Conservation (phyloP, 2,888 invertebrate genomes). For the Caradrina clavipalpis region DNA sequence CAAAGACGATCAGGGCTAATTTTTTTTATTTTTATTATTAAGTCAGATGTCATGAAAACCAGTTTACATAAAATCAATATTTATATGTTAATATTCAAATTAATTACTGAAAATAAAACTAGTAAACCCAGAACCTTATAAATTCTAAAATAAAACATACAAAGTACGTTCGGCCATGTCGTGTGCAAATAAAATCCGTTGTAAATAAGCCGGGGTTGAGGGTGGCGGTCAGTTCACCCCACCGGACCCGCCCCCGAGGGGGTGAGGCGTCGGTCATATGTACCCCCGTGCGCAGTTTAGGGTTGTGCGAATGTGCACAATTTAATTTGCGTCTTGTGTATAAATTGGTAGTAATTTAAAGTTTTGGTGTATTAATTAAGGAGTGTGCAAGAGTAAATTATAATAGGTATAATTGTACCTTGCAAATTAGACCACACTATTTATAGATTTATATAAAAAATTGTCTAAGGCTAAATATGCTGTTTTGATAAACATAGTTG, state of each 20-base stretch:
- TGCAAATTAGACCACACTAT: too few species aligned
- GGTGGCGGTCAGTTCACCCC: conserved; percentile 86
- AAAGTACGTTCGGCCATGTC: conserved; percentile 75
- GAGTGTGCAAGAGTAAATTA: background rate
- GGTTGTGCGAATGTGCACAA: conserved; percentile 48
- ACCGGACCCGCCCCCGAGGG: conserved; percentile 74
- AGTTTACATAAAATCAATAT: too few species aligned
- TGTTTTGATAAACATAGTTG: too few species aligned
- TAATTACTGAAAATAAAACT: background rate
- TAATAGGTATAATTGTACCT: background rate
- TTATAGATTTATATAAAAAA: too few species aligned
- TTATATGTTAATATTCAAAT: too few species aligned
- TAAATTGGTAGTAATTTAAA: conserved; percentile 14
- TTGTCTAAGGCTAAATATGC: too few species aligned
- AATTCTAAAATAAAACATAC: conserved; percentile 34
- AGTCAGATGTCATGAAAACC: background rate
- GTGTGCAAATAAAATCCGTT: conserved; percentile 84
- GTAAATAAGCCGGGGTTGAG: conserved; percentile 79
- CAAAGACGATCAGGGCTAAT: too few species aligned
- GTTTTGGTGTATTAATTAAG: background rate
- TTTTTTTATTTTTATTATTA: too few species aligned
- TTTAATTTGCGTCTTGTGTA: conserved; percentile 25
- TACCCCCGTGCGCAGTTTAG: conserved; percentile 54
- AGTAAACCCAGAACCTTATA: conserved; percentile 1
- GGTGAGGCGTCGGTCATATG: conserved; percentile 59